These are phyloP conservation scores for Netelia fuscicornis DNA, from an alignment of 2,888 invertebrate species.

Conservation along the genomic window DNA sequence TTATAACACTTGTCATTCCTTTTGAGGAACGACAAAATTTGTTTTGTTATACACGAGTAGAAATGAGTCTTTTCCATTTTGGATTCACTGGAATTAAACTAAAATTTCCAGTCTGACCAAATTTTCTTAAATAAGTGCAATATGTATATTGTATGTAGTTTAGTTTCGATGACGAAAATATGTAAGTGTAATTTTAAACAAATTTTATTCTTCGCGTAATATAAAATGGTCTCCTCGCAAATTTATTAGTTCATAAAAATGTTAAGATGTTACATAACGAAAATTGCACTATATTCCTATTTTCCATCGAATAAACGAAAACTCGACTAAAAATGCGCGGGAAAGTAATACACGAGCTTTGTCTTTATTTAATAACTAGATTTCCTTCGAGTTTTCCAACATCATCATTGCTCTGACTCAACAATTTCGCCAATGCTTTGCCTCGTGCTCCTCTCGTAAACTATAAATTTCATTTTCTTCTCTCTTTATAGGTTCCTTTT, in stretches of 20 bases:
- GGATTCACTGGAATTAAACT: too few species aligned
- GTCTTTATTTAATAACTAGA: neutral
- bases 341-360: neutral
- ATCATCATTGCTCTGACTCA: conserved; percentile 15
- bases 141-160: too few species aligned
- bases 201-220: too few species aligned
- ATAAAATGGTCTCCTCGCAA: too few species aligned
- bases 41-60: neutral
- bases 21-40: neutral
- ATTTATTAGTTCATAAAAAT: too few species aligned
- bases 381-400: neutral
- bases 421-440: neutral
- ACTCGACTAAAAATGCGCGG: neutral
- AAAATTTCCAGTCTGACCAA: too few species aligned
- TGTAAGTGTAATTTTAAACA: too few species aligned
- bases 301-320: neutral
- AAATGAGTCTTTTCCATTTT: too few species aligned
- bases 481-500: neutral
- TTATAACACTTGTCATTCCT: neutral
- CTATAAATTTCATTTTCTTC: conserved; percentile 1
- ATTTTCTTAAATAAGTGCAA: too few species aligned
- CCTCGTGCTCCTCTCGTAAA: conserved; percentile 30
- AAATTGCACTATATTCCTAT: too few species aligned
- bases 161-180: too few species aligned
- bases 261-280: too few species aligned